Percentiles rank a stretch among this genome's conserved stretches.
Evolutionary conservation across 2,888 invertebrate species (phyloP).

Genomic region (Noctua janthe): DNA sequence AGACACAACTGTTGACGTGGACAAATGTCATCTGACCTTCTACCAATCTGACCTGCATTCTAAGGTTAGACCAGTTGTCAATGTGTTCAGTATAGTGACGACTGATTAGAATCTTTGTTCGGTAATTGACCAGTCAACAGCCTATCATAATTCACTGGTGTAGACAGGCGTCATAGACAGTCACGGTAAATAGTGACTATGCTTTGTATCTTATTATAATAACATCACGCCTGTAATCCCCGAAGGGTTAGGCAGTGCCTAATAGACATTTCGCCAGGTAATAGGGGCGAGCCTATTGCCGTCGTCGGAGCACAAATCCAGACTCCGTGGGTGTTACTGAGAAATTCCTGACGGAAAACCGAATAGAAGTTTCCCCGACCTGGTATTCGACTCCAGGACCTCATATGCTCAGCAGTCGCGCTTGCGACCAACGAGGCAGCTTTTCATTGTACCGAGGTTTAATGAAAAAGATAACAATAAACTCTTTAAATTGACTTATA

Average conservation of each 20-base stretch:
- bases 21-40: conserved; percentile 28
- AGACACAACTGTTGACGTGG: conserved; percentile 1
- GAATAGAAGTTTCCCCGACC: background rate
- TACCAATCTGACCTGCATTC: conserved; percentile 21
- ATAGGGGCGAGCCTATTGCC: no score
- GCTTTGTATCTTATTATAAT: background rate
- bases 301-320: no score
- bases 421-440: background rate
- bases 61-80: conserved; percentile 44
- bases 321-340: no score
- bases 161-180: background rate
- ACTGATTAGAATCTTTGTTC: conserved; percentile 36
- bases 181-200: background rate
- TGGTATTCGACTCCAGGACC: background rate
- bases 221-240: no score
- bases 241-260: no score
- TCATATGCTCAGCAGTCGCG: background rate
- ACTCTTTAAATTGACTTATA: background rate
- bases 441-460: background rate
- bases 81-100: conserved; percentile 14
- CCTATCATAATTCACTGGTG: conserved; percentile 12
- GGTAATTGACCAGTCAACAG: conserved; percentile 11
- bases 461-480: no score
- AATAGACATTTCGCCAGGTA: no score
- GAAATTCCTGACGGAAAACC: no score